A percentile compares a stretch with the other conserved stretches of the same genome.
phyloP scores from a whole-genome alignment of 1,140 invertebrate genomes.

The Vanessa atalanta region DNA sequence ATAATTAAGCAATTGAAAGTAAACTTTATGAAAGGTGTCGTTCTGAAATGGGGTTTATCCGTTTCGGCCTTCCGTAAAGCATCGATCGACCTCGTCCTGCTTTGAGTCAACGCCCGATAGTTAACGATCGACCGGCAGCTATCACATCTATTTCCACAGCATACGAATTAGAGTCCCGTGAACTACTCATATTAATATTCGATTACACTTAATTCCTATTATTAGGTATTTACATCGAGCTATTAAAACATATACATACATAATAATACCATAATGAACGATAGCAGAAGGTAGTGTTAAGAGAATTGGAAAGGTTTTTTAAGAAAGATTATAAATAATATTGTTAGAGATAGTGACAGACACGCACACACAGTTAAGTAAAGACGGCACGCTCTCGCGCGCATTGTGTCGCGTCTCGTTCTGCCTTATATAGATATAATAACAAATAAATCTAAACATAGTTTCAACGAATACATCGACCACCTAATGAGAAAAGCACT shows the following conservation, averaged over 20 bases:
- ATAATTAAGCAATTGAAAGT: too few species aligned
- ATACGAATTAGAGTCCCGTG: too few species aligned
- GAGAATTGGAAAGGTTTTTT: not conserved
- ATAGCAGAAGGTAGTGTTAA: not conserved
- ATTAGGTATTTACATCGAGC: not conserved
- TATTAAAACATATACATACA: not conserved
- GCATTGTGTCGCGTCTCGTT: constrained; percentile 11
- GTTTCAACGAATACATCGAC: constrained; percentile 1
- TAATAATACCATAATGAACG: not conserved
- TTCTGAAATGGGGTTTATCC: not conserved
- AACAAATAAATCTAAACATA: not conserved
- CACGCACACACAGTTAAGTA: not conserved
- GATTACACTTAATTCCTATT: too few species aligned
- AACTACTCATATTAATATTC: too few species aligned
- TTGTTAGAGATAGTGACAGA: constrained; percentile 5
- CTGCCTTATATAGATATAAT: not conserved
- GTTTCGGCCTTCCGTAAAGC: not conserved
- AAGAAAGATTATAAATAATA: not conserved
- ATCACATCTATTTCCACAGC: not conserved
- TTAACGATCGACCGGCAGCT: not conserved
- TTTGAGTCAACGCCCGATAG: not conserved
- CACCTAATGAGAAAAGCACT: constrained; percentile 11
- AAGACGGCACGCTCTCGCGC: not conserved
- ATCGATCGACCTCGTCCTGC: constrained; percentile 18
- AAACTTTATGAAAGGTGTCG: too few species aligned